Conservation (phyloP, 2,888 invertebrate species). For the Leucophenga maculata region DNA sequence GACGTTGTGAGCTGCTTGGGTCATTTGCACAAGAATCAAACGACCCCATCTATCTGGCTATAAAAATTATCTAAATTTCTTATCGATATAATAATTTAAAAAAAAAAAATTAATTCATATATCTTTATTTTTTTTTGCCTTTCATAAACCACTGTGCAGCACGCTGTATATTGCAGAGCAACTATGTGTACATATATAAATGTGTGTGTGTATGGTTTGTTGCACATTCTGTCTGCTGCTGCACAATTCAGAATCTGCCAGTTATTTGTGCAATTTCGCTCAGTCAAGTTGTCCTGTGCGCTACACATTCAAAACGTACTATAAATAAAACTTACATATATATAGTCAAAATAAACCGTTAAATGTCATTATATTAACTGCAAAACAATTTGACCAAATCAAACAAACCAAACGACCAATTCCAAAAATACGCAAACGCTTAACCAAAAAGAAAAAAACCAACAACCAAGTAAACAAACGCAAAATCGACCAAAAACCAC, state of each 20-base stretch:
- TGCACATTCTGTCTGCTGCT: not conserved
- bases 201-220: conserved; percentile 6
- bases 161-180: not conserved
- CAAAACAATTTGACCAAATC: not conserved
- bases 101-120: too few species aligned
- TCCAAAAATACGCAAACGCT: not conserved
- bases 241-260: conserved; percentile 31
- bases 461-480: conserved; percentile 31
- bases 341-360: not conserved
- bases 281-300: conserved; percentile 59
- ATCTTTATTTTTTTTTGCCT: too few species aligned
- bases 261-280: conserved; percentile 65
- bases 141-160: not conserved
- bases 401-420: not conserved
- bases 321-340: not conserved
- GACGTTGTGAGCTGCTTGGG: too few species aligned
- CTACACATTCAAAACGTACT: conserved; percentile 33
- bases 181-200: not conserved
- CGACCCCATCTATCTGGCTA: too few species aligned
- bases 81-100: too few species aligned
- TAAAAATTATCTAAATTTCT: too few species aligned
- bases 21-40: too few species aligned
- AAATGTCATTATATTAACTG: not conserved
- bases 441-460: conserved; percentile 26
- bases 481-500: conserved; percentile 29